Evolutionary conservation across 2,797 vertebrate species (phyloP), one percentile per base, ranked within the genome.

Genomic region (Paramormyrops hopkinsi): DNA sequence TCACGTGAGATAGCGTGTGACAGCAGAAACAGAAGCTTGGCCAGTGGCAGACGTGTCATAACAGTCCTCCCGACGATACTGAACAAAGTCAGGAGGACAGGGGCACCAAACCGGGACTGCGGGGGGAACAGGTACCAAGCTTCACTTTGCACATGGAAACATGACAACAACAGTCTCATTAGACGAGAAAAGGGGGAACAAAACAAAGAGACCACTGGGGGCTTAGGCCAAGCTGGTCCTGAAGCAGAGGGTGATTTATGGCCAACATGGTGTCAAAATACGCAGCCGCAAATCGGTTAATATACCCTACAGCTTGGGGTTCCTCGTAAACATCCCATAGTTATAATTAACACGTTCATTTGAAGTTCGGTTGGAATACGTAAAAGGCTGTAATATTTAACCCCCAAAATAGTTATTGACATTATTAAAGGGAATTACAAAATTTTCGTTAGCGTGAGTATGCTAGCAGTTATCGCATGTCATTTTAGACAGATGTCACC

Each of bases 161-260:
- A 56, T 50, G 90, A 89, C 91, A 89, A 88, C 90, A 92, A 88
- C 89, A 88, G 88, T 88, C 89, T 88, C 87, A 91, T 92, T 91
- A 89, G 69, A 89, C 65, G 46, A 33, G 89, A 87, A 56, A 56
- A 56, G 86, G 69, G 4, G 88, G 50, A 89, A 88, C 76, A 73
- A 79, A 87, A 86, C 85, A 87, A 19, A 82, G 29, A 46, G 69
- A 25, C 17, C 11, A 88, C 79, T 33, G 90, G 89, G 88, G 83
- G 86, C 29, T 89, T 86, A 37, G 51, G 82, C 46, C 82, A 86
- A 84, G 22, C 54, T 33, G 56, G 65, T 29, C 11, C 86, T 89
- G n/a, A 29, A 86, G 82, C 48, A 37, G n/a, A 41, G 12, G 44
- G 8, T 41, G 41, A 54, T n/a, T 25, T 19, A 56, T 62, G 73